Base-by-base conservation (phyloP, 92 coral and sea anemone genomes). In the Epizoanthus fatuus region DNA sequence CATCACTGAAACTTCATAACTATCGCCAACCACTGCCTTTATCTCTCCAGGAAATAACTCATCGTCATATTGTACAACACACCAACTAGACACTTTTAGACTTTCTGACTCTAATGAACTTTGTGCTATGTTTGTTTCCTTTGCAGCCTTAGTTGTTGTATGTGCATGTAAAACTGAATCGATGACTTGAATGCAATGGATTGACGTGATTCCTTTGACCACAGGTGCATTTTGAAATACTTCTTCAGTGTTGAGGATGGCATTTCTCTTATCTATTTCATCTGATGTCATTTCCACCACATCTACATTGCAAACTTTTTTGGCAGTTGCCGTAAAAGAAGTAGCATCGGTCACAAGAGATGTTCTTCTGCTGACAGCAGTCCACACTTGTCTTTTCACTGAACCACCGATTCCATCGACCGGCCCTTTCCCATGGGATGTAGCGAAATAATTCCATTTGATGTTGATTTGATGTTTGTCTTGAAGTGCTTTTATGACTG, bases 351-450 rank as follows among this genome's bases (percentile, higher is more conserved):
- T 72, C 5, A 83, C 87, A 60, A 71, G 56, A 59, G 88, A 40
- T 45, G 71, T 75, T 56, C 83, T 63, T 42, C 70, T 60, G 69
- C 62, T 85, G 66, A 74, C 88, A 74, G 83, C 88, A 6, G 32
- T 74, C 83, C 88, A 85, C 83, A 85, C 84, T 57, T 85, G 89
- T 17, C 84, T 71, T 72, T 85, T 85, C 65, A 85, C 84, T 75
- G 89, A 69, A 51, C 84, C 84, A 75, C 84, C 84, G 0, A 85
- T 74, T 68, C 83, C 83, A 75, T 84, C 67, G 64, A 84, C 88
- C 14, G 88, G 88, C 59, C 83, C 88, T 70, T 84, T 84, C 63
- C 88, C 88, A 37, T 84, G 88, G 17, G 88, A 84, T 35, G 83
- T 84, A 42, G 88, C 83, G 9, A 84, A 84, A 57, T 49, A 84